Percentiles rank a stretch among this genome's conserved stretches.
Conservation (phyloP, 2,888 invertebrate genomes). For the Atrina japonica region DNA sequence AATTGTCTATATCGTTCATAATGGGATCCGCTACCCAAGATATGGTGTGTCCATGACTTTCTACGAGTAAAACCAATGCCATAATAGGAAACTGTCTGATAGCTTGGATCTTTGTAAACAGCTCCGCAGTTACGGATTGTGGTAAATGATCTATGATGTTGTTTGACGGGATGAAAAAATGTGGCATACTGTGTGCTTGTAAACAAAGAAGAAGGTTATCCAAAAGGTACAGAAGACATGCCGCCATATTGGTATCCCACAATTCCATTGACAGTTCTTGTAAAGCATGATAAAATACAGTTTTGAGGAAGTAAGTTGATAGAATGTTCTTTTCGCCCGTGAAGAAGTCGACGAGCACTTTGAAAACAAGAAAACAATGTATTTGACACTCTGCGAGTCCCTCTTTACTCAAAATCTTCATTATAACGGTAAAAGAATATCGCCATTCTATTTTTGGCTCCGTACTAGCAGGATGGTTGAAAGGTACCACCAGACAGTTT, state of each 20-base stretch:
- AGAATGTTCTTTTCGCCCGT: neutral
- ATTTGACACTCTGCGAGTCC: neutral
- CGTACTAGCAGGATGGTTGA: neutral
- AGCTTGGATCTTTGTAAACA: too few species aligned
- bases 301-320: neutral
- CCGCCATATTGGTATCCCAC: neutral
- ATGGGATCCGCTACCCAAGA: too few species aligned
- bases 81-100: too few species aligned
- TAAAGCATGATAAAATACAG: neutral
- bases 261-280: neutral
- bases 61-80: too few species aligned
- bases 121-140: too few species aligned
- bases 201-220: neutral
- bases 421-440: constrained; percentile 5
- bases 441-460: constrained; percentile 11
- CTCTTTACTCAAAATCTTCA: neutral
- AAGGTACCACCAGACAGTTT: neutral
- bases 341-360: neutral
- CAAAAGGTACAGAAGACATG: constrained; percentile 4
- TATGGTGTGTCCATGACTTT: too few species aligned
- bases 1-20: too few species aligned
- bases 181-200: neutral
- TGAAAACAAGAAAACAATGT: neutral
- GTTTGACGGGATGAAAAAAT: constrained; percentile 14
- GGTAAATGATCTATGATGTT: constrained; percentile 6